Conservation (phyloP, 2,888 invertebrate genomes). For the Aporophyla lueneburgensis region DNA sequence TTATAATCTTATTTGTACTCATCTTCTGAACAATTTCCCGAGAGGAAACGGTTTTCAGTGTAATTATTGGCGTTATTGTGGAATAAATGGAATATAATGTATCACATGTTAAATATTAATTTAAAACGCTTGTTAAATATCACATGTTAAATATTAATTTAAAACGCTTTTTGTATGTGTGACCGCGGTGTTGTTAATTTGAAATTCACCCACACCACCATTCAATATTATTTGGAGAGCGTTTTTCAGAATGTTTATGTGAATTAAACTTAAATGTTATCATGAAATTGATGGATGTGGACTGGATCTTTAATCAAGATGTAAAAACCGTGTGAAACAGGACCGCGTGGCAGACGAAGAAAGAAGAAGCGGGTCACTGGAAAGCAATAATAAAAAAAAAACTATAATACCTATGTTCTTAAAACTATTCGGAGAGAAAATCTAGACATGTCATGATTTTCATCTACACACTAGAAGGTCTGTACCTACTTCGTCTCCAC, state of each 20-base stretch:
- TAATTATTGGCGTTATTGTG: conserved; percentile 20
- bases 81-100: not conserved
- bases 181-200: not conserved
- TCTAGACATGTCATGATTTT: no score
- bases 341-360: no score
- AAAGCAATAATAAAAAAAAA: not conserved
- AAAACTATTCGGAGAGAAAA: not conserved
- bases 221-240: not conserved
- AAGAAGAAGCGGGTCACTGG: not conserved
- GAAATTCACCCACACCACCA: not conserved
- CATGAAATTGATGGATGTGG: not conserved
- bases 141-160: not conserved
- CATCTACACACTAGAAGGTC: no score
- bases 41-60: conserved; percentile 27
- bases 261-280: not conserved
- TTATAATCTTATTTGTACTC: conserved; percentile 61
- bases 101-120: not conserved
- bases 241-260: not conserved
- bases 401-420: not conserved
- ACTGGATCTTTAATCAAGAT: not conserved
- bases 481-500: no score
- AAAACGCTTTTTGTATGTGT: not conserved
- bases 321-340: not conserved
- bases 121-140: not conserved
- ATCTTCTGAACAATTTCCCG: conserved; percentile 41